Base-by-base conservation (phyloP, 2,888 invertebrate genomes). In the Conops quadrifasciatus region DNA sequence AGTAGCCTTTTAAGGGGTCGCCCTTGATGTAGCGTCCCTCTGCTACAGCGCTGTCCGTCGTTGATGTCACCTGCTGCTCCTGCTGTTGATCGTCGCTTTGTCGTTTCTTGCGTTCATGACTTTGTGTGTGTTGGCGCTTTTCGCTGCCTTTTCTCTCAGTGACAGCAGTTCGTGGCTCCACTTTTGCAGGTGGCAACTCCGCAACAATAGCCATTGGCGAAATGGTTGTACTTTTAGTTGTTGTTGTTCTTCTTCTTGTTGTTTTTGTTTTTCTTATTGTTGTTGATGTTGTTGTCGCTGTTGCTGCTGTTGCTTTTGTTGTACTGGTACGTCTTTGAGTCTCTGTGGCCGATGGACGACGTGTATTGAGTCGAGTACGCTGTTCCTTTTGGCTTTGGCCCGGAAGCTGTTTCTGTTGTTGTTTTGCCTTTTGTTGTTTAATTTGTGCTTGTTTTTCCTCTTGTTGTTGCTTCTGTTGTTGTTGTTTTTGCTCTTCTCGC, bases 1-100 rank as follows among this genome's bases (percentile, higher is more conserved):
- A 94, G 85, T 94, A 94, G 0, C 92, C 92, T 47, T 90, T 91
- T 89, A 93, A 92, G 66, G 92, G 92, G 83, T 93, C 93, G 36
- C 86, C 86, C 75, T 86, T 86, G 47, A 86, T 86, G 70, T 86
- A 86, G 30, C 86, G 83, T 26, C 83, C 86, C 75, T 86, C 85
- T 7, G 79, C 80, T 47, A 83, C 80, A 74, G 80, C 60, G 43
- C 24, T 43, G 21, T 19, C 43, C 36, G 15, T 59, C 15, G 2
- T 47, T 1, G 53, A 24, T 26, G 53, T 36, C 2, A 3, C 64
- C 21, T 30, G n/a, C 36, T 11, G 28, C 62, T 26, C 28, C 26
- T 49, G 47, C 58, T 26, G 65, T 4, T 24, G 30, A 30, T 63
- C 28, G 28, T 47, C 67, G n/a, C 51, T 59, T 71, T 76, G 75